A percentile compares a stretch with the other conserved stretches of the same genome.
phyloP scores from a whole-genome alignment of 2,888 invertebrate genomes.

The Drosophila longiperda region DNA sequence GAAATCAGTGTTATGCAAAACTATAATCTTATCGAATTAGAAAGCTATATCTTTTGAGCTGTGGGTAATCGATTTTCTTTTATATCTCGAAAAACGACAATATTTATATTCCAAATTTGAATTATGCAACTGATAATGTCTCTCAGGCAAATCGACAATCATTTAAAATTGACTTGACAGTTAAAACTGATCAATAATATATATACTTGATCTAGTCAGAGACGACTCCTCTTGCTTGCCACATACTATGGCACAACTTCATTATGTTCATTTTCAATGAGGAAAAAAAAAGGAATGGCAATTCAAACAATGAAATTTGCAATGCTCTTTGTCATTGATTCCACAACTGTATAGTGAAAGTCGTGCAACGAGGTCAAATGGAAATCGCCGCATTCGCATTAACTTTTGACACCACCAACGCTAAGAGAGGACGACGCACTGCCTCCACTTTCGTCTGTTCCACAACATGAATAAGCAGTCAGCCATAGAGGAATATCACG shows the following conservation, averaged over 20 bases:
- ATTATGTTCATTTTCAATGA: not conserved
- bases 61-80: not conserved
- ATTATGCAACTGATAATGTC: not conserved
- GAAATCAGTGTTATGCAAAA: not conserved
- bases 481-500: slow-evolving; percentile 76
- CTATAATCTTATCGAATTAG: not conserved
- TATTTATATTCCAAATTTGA: not conserved
- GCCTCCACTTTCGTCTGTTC: slow-evolving; percentile 1
- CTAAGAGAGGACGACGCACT: not conserved
- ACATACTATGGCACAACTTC: not conserved
- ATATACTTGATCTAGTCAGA: not conserved
- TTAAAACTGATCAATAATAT: not conserved
- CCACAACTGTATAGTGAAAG: slow-evolving; percentile 40
- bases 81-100: not conserved
- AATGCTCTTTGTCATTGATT: slow-evolving; percentile 65
- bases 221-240: not conserved
- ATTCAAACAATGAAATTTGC: slow-evolving; percentile 73
- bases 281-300: slow-evolving; percentile 12
- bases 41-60: not conserved
- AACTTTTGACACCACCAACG: slow-evolving; percentile 72
- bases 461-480: slow-evolving; percentile 74
- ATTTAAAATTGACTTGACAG: not conserved
- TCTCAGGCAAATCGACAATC: not conserved
- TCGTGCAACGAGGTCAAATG: slow-evolving; percentile 76
- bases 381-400: slow-evolving; percentile 78